These are phyloP conservation scores for Aplysia californica DNA, from an alignment of 1,140 invertebrate species.

Conservation along the genomic window DNA sequence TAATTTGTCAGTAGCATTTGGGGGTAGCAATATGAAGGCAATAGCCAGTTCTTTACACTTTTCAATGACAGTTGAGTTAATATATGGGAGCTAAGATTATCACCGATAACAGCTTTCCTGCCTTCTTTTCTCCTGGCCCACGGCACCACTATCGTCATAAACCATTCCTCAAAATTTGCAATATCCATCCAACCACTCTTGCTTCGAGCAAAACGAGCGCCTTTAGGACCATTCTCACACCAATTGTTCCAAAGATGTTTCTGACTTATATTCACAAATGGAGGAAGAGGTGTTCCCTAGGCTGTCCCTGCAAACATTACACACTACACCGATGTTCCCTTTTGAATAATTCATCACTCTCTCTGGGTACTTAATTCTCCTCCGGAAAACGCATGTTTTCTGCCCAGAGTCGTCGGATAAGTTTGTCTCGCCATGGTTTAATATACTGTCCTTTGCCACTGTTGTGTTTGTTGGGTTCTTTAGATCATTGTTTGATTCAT, in stretches of 20 bases:
- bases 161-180: conserved; percentile 58
- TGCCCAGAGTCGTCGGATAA: conserved; percentile 64
- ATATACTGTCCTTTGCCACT: too few relatives aligned
- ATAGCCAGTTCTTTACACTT: conserved; percentile 33
- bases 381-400: conserved; percentile 55
- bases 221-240: conserved; percentile 51
- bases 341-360: conserved; percentile 60
- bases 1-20: conserved; percentile 39
- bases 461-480: too few relatives aligned
- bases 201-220: conserved; percentile 49
- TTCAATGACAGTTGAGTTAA: conserved; percentile 18
- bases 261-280: conserved; percentile 64
- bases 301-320: conserved; percentile 28
- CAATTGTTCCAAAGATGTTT: conserved; percentile 54
- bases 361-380: conserved; percentile 63
- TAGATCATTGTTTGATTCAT: too few relatives aligned
- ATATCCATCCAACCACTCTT: conserved; percentile 64
- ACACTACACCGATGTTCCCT: conserved; percentile 21
- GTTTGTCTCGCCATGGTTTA: conserved; percentile 67
- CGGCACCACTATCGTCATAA: conserved; percentile 43
- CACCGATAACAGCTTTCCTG: conserved; percentile 63
- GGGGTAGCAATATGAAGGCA: conserved; percentile 35
- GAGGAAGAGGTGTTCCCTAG: conserved; percentile 54
- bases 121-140: conserved; percentile 45
- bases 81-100: conserved; percentile 66